Base-by-base conservation (phyloP, 2,888 invertebrate species). In the Seira ritae region DNA sequence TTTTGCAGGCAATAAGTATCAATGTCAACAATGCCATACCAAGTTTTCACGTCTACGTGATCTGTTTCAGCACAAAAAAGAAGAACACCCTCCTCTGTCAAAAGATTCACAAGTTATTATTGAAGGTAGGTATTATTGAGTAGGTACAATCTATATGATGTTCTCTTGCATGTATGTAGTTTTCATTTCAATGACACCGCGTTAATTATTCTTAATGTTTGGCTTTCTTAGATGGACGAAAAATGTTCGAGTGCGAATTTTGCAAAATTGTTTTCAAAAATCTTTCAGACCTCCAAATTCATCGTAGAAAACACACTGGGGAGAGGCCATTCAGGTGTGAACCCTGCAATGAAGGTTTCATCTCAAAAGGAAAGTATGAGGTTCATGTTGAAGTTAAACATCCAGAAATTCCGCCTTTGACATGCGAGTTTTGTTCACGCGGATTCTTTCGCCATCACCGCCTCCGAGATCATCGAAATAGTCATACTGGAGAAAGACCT, bases 401-500 rank as follows among this genome's bases (percentile, higher is more conserved):
- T 31, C 71, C 72, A 6, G 69, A 60, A 19, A 15, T 70, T 12
- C 71, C 80, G 15, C 84, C 84, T 4, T 24, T 84, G 3, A 76
- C 75, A 71, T 86, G 86, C 62, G 73, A 75, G 23, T 79, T 55
- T 50, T 86, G 86, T 22, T 62, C 81, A 22, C 22, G 79, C 31
- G 37, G 62, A 20, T 86, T 79, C 37, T 80, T 84, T 22, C 79
- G 84, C n/a, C 84, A 78, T 15, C 81, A 84, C 22, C 69, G 84
- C 10, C 69, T 84, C 3, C 66, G 73, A 0, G 75, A 81, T 20
- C 86, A 86, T 37, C 68, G 55, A 31, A 81, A 81, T 12, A 68
- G 46, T n/a, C 86, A 86, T 24, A 84, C 86, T 8, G 84, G 84
- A 15, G 86, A 84, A 67, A 78, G 71, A n/a, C 76, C 84, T 0